These are phyloP conservation scores for Canis aureus DNA, from an alignment of 2,113 vertebrate genomes.

Conservation along the genomic window DNA sequence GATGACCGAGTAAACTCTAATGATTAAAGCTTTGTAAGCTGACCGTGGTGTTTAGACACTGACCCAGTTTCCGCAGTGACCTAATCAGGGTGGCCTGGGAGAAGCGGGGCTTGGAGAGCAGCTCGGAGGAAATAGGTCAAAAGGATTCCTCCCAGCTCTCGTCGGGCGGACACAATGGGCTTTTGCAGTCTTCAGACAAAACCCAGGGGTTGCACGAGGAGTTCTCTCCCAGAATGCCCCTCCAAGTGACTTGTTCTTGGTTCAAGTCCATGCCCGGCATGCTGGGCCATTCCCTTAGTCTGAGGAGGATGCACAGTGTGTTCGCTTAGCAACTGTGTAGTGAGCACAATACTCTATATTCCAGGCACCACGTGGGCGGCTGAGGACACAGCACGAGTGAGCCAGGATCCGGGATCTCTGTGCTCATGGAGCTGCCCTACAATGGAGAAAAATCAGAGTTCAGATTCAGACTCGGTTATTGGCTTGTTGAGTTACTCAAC, in stretches of 20 bases:
- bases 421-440: background rate
- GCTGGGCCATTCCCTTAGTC: slow-evolving; percentile 10
- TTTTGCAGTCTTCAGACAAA: slow-evolving; percentile 47
- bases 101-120: background rate
- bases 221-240: background rate
- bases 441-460: slow-evolving; percentile 19
- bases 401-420: background rate
- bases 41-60: slow-evolving; percentile 67
- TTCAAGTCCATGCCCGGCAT: background rate
- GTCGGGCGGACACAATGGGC: background rate
- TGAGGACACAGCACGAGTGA: background rate
- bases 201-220: background rate
- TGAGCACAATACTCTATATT: background rate
- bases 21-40: slow-evolving; percentile 53
- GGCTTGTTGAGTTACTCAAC: background rate
- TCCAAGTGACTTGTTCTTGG: background rate
- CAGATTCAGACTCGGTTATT: background rate
- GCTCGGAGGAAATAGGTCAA: slow-evolving; percentile 49
- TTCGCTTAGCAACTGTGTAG: slow-evolving; percentile 6
- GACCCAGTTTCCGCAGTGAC: slow-evolving; percentile 79
- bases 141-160: slow-evolving; percentile 47
- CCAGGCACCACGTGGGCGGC: background rate
- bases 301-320: background rate
- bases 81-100: slow-evolving; percentile 45
- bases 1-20: slow-evolving; percentile 21